These are phyloP conservation scores for Drosophila mettleri DNA, from an alignment of 2,888 invertebrate species.

Conservation along the genomic window DNA sequence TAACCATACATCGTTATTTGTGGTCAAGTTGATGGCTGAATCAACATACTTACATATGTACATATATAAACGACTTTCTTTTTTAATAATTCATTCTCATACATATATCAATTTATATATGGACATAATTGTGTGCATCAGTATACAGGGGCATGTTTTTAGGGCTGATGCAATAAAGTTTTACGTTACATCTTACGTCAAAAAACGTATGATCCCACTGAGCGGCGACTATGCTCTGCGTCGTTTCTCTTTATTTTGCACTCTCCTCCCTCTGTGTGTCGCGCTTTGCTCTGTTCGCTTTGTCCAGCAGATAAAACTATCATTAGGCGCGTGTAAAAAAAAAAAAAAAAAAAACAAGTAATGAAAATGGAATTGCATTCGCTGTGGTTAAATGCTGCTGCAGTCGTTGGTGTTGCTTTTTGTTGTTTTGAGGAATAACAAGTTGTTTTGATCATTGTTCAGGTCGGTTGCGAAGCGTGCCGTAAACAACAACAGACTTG, in stretches of 20 bases:
- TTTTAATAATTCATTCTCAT: slow-evolving; percentile 28
- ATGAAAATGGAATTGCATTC: slow-evolving; percentile 41
- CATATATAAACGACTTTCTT: slow-evolving; percentile 43
- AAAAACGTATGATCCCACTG: slow-evolving; percentile 27
- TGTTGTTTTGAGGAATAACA: slow-evolving; percentile 62
- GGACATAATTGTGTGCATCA: not conserved
- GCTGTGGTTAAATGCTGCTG: slow-evolving; percentile 42
- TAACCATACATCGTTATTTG: slow-evolving; percentile 25
- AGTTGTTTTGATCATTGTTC: slow-evolving; percentile 73
- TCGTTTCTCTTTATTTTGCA: not conserved
- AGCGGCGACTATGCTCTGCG: slow-evolving; percentile 1
- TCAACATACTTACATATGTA: not conserved
- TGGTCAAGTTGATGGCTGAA: slow-evolving; percentile 23
- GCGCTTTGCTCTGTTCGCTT: slow-evolving; percentile 14
- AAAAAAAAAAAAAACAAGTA: slow-evolving; percentile 39
- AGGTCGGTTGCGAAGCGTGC: slow-evolving; percentile 50
- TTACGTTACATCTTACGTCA: slow-evolving; percentile 52
- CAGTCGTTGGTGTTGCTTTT: slow-evolving; percentile 34
- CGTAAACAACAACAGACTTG: slow-evolving; percentile 58
- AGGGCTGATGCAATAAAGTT: slow-evolving; percentile 54
- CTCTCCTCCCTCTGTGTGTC: not conserved
- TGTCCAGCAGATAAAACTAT: slow-evolving; percentile 46
- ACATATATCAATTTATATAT: not conserved
- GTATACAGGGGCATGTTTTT: slow-evolving; percentile 15
- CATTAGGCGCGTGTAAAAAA: slow-evolving; percentile 58